phyloP scores from a whole-genome alignment of 1,140 invertebrate genomes.

The Listronotus oregonensis region DNA sequence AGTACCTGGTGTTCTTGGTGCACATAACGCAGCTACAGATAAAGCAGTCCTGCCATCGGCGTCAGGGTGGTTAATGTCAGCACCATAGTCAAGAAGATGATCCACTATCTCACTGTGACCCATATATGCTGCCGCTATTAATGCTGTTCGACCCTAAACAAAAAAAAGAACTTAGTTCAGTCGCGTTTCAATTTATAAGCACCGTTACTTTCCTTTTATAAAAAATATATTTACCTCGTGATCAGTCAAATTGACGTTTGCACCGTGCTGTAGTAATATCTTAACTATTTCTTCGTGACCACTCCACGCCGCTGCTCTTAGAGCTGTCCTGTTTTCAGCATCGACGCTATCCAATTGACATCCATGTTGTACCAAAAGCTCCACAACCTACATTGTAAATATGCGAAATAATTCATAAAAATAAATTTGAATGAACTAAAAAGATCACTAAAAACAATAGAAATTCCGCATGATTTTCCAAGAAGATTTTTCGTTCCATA shows the following conservation, averaged over 20 bases:
- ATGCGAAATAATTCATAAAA: no score
- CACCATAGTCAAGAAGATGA: constrained; percentile 81
- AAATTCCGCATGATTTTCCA: no score
- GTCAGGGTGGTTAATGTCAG: constrained; percentile 86
- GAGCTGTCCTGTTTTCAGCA: constrained; percentile 69
- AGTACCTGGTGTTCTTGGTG: constrained; percentile 70
- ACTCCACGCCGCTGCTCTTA: constrained; percentile 84
- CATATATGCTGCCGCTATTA: constrained; percentile 90
- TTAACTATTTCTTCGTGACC: constrained; percentile 80
- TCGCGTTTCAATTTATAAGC: neutral
- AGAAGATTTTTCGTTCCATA: no score
- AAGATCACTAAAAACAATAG: no score
- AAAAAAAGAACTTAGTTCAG: constrained; percentile 2
- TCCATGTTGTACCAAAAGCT: constrained; percentile 76
- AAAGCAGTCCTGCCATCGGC: constrained; percentile 90
- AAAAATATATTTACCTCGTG: constrained; percentile 54
- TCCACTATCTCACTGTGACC: constrained; percentile 91
- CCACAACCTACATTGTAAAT: constrained; percentile 72
- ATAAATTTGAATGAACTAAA: no score
- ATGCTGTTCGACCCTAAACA: constrained; percentile 72
- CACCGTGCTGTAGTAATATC: constrained; percentile 72
- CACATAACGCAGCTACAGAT: constrained; percentile 90
- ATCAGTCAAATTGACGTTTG: constrained; percentile 71
- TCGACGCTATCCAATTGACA: constrained; percentile 83
- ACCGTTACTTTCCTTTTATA: neutral